phyloP scores from a whole-genome alignment of 2,797 vertebrate species.

The Carapus acus region DNA sequence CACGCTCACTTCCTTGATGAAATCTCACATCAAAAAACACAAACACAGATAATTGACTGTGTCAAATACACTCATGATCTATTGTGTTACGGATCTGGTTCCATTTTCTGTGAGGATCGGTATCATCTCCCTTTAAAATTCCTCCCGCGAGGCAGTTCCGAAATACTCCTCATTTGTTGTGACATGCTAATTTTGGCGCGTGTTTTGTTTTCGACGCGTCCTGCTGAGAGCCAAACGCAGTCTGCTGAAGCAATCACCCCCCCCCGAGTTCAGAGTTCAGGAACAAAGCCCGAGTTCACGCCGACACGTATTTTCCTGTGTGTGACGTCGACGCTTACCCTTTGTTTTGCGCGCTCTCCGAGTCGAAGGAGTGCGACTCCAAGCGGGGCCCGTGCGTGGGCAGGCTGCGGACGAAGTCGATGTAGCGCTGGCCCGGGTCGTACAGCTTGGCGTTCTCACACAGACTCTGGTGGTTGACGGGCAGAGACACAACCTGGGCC shows the following conservation, averaged over 20 bases:
- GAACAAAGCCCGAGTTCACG: too few relatives aligned
- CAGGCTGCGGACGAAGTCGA: constrained; percentile 84
- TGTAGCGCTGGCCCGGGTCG: constrained; percentile 90
- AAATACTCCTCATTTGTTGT: too few relatives aligned
- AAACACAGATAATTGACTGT: constrained; percentile 12
- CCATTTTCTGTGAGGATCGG: too few relatives aligned
- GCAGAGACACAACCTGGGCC: constrained; percentile 84
- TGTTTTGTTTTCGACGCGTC: too few relatives aligned
- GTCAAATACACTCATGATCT: background rate
- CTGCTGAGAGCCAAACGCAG: too few relatives aligned
- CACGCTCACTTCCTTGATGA: constrained; percentile 16
- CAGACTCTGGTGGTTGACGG: constrained; percentile 86
- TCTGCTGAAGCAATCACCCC: too few relatives aligned
- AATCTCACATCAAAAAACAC: constrained; percentile 27
- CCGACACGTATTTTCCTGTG: background rate
- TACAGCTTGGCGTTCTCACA: constrained; percentile 93
- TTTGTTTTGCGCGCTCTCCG: constrained; percentile 40
- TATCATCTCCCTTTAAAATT: too few relatives aligned
- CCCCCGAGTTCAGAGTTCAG: too few relatives aligned
- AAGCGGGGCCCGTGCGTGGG: constrained; percentile 68
- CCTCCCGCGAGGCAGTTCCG: too few relatives aligned
- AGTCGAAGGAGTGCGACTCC: constrained; percentile 65
- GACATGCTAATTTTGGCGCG: too few relatives aligned
- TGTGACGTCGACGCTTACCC: constrained; percentile 62
- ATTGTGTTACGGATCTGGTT: background rate